phyloP scores from a whole-genome alignment of 2,113 vertebrate species.

The Nothoprocta pentlandii region DNA sequence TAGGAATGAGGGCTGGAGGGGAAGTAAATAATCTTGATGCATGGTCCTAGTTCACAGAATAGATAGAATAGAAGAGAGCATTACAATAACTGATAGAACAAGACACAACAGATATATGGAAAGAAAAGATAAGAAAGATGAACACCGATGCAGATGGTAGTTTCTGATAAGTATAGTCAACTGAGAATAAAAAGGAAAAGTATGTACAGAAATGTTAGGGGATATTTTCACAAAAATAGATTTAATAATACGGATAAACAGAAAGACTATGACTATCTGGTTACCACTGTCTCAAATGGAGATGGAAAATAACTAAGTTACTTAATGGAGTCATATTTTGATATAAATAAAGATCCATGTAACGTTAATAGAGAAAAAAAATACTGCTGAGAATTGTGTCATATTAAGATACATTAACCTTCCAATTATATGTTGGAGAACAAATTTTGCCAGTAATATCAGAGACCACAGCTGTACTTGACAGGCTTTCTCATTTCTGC shows the following conservation, averaged over 20 bases:
- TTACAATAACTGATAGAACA: not conserved
- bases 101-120: not conserved
- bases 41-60: not conserved
- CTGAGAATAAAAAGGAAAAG: not conserved
- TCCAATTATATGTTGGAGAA: not conserved
- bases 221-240: not conserved
- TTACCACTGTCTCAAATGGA: not conserved
- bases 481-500: not conserved
- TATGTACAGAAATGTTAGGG: not conserved
- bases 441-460: not conserved
- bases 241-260: not conserved
- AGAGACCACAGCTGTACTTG: not conserved
- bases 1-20: not conserved
- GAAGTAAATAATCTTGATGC: not conserved
- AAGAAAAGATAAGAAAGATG: not conserved
- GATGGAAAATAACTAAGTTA: not conserved
- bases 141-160: not conserved
- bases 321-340: not conserved
- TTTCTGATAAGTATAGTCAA: not conserved
- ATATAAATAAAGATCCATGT: not conserved
- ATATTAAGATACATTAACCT: not conserved
- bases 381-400: not conserved
- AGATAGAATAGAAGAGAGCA: not conserved
- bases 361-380: not conserved
- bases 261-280: not conserved